Percentiles rank a stretch among this genome's conserved stretches.
phyloP scores from a whole-genome alignment of 2,888 invertebrate genomes.

The Mongoloraphidia duomilia region DNA sequence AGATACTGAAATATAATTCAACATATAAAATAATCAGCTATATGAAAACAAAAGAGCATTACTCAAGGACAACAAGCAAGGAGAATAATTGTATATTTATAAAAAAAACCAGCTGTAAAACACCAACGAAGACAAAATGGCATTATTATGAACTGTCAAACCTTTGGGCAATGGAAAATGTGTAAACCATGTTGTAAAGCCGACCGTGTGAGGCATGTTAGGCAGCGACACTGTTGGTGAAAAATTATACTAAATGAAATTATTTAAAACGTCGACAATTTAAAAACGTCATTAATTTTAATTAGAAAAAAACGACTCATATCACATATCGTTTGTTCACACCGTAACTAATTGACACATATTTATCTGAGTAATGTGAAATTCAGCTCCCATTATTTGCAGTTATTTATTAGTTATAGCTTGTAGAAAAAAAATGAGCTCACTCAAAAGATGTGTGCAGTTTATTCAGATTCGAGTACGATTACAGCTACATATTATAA shows the following conservation, averaged over 20 bases:
- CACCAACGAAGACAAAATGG: background rate
- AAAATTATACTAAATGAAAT: conserved; percentile 4
- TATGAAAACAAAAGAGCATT: too few species aligned
- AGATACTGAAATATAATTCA: too few species aligned
- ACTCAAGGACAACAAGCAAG: background rate
- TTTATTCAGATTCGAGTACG: too few species aligned
- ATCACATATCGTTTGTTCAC: too few species aligned
- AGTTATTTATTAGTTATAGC: too few species aligned
- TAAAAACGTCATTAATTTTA: background rate
- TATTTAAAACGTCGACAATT: background rate
- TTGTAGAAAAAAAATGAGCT: too few species aligned
- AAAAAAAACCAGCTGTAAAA: conserved; percentile 4
- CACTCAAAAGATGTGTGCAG: too few species aligned
- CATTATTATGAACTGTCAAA: conserved; percentile 21
- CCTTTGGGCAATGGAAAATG: conserved; percentile 36
- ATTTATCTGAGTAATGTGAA: too few species aligned
- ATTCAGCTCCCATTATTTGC: too few species aligned
- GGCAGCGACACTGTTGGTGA: conserved; percentile 19
- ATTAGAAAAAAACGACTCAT: background rate
- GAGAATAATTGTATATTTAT: background rate
- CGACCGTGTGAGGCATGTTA: conserved; percentile 29
- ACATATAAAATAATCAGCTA: too few species aligned
- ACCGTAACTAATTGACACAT: too few species aligned
- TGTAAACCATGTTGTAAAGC: conserved; percentile 39
- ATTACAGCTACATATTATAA: too few species aligned